Evolutionary conservation across 2,113 vertebrate species (phyloP).

Genomic region (Chunga burmeisteri): DNA sequence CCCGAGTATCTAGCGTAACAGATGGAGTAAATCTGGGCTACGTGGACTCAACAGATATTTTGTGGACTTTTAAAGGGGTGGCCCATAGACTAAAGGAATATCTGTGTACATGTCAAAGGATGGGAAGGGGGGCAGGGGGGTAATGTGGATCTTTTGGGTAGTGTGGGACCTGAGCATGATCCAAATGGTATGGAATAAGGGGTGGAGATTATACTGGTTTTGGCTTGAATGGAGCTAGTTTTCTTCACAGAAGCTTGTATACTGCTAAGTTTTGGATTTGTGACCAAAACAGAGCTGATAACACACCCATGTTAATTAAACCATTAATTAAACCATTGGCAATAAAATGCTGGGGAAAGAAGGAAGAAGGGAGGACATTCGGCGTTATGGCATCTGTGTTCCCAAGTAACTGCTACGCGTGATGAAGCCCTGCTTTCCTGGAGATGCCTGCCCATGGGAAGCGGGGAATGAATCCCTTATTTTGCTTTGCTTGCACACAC

Average conservation of each 20-base stretch:
- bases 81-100: background rate
- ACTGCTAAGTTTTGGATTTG: background rate
- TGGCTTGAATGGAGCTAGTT: background rate
- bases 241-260: background rate
- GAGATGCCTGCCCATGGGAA: background rate
- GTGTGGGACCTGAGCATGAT: background rate
- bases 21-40: background rate
- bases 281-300: background rate
- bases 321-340: too few relatives aligned
- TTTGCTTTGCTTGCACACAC: background rate
- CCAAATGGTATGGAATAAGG: background rate
- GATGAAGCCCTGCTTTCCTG: background rate
- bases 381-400: background rate
- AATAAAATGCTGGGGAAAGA: background rate
- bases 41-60: background rate
- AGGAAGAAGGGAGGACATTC: background rate
- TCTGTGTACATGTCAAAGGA: background rate
- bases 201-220: background rate
- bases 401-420: accelerated
- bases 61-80: background rate
- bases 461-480: background rate
- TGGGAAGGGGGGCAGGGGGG: accelerated
- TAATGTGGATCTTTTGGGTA: background rate
- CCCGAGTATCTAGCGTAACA: background rate
- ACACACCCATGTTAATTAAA: background rate